Evolutionary conservation across 2,113 vertebrate genomes (phyloP).

Genomic region (Australoheros scitulus): DNA sequence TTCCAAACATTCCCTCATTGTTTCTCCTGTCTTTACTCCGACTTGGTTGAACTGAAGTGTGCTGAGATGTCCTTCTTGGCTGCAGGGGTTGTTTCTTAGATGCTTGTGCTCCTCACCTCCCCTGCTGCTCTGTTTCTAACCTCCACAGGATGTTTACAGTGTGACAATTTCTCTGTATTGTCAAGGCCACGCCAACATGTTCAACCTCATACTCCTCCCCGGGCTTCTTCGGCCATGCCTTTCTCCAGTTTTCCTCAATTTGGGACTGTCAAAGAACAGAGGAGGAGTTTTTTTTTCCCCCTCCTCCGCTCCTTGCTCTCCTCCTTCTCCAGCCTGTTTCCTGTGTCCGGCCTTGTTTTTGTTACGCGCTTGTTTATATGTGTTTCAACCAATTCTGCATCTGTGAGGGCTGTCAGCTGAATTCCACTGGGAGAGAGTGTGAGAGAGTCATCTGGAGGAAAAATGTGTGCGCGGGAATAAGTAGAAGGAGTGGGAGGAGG

Average conservation of each 20-base stretch:
- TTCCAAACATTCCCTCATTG: conserved; percentile 50
- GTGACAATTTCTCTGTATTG: conserved; percentile 47
- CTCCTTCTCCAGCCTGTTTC: conserved; percentile 71
- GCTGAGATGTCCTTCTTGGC: conserved; percentile 42
- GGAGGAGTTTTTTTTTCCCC: conserved; percentile 62
- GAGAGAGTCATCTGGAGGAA: conserved; percentile 54
- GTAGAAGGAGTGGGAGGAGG: conserved; percentile 55
- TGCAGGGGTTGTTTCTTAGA: conserved; percentile 34
- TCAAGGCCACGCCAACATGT: conserved; percentile 30
- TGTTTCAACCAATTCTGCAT: conserved; percentile 67
- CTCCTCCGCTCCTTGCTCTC: conserved; percentile 36
- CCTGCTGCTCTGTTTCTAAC: conserved; percentile 49
- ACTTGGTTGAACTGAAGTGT: conserved; percentile 44
- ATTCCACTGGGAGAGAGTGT: conserved; percentile 70
- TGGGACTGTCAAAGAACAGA: conserved; percentile 64
- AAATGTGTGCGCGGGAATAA: conserved; percentile 59
- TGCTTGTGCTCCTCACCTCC: conserved; percentile 36
- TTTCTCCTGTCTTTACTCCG: conserved; percentile 2
- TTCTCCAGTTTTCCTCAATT: conserved; percentile 57
- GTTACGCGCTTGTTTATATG: conserved; percentile 67
- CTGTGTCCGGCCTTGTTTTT: conserved; percentile 77
- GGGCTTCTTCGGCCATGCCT: conserved; percentile 50
- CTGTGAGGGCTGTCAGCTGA: conserved; percentile 77
- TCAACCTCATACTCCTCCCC: conserved; percentile 28
- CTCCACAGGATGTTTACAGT: conserved; percentile 64